Evolutionary conservation across 2,888 invertebrate genomes (phyloP).

Genomic region (Actias luna): DNA sequence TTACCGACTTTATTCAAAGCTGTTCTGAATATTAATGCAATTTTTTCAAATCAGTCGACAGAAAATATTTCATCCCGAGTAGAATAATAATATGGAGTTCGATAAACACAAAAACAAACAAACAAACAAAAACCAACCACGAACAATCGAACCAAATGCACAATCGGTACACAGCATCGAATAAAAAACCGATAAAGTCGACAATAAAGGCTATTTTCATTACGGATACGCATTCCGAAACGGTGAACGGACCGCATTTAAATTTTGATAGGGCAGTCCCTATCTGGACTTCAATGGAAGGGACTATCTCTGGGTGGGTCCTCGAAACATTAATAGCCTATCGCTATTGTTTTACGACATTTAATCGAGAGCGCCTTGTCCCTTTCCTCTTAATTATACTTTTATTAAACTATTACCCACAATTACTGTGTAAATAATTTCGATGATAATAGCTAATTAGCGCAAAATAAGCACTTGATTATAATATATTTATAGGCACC

Average conservation of each 20-base stretch:
- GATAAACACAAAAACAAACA: constrained; percentile 27
- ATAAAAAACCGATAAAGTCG: constrained; percentile 40
- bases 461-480: background rate
- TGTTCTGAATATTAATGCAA: background rate
- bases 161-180: constrained; percentile 31
- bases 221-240: constrained; percentile 39
- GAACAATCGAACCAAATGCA: constrained; percentile 34
- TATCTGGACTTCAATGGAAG: constrained; percentile 53
- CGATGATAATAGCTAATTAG: background rate
- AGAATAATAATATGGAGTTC: constrained; percentile 20
- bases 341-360: constrained; percentile 49
- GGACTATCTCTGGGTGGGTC: constrained; percentile 41
- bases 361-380: constrained; percentile 43
- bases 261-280: constrained; percentile 52
- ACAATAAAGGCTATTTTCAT: constrained; percentile 52
- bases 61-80: background rate
- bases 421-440: background rate
- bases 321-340: constrained; percentile 43
- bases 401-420: constrained; percentile 32
- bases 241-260: constrained; percentile 51
- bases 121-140: constrained; percentile 29
- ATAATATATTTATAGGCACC: background rate
- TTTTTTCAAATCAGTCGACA: background rate
- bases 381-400: constrained; percentile 32
- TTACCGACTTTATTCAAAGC: background rate